These are phyloP conservation scores for Cyanoderma ruficeps DNA, from an alignment of 2,113 vertebrate species.

Conservation along the genomic window DNA sequence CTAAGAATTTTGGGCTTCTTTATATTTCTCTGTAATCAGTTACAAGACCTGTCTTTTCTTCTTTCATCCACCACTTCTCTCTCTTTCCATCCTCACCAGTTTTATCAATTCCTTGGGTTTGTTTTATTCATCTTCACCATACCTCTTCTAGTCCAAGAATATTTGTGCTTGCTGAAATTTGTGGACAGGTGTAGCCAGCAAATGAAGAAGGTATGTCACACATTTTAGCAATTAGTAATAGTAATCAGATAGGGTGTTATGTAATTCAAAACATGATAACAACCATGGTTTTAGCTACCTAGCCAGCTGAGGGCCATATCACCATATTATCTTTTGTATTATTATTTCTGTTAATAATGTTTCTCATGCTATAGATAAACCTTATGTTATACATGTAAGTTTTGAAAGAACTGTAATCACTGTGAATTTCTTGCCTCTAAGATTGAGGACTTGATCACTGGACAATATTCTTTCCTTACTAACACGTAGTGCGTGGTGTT, in stretches of 20 bases:
- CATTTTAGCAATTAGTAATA: neutral
- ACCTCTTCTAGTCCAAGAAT: neutral
- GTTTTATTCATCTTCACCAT: neutral
- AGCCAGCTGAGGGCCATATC: neutral
- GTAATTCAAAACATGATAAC: neutral
- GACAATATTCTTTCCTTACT: neutral
- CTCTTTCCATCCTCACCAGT: neutral
- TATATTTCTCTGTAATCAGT: neutral
- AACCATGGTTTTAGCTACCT: neutral
- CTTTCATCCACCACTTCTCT: neutral
- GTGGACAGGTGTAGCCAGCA: neutral
- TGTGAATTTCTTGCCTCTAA: neutral
- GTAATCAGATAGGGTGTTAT: neutral
- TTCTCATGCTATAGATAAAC: neutral
- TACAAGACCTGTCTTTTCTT: neutral
- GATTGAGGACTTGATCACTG: neutral
- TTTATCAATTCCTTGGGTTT: neutral
- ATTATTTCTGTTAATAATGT: neutral
- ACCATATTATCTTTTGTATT: neutral
- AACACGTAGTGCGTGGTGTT: neutral
- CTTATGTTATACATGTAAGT: neutral
- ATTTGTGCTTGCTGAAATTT: neutral
- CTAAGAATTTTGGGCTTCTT: neutral
- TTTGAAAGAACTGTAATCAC: neutral
- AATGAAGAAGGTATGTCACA: neutral